These are phyloP conservation scores for Drepana arcuata DNA, from an alignment of 1,140 invertebrate species.

Conservation along the genomic window DNA sequence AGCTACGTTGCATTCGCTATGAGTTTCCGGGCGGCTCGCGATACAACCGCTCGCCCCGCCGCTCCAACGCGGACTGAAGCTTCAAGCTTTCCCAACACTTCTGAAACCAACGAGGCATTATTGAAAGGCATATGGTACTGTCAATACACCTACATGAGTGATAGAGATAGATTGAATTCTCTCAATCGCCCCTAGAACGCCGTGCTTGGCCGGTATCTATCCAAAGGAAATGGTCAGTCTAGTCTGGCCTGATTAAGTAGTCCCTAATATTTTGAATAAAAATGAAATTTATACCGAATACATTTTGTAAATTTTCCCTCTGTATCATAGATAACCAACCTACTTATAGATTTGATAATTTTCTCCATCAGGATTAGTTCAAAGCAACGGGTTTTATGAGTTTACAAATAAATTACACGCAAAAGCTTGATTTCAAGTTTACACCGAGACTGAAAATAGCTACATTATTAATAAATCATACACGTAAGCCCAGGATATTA, in stretches of 20 bases:
- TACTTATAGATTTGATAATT: too few relatives aligned
- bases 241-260: too few relatives aligned
- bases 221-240: conserved; percentile 40
- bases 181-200: conserved; percentile 7
- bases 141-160: conserved; percentile 17
- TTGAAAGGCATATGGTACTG: conserved; percentile 31
- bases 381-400: too few relatives aligned
- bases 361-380: too few relatives aligned
- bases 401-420: too few relatives aligned
- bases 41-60: conserved; percentile 39
- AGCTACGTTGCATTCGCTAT: conserved; percentile 33
- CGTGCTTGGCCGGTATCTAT: conserved; percentile 46
- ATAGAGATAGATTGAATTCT: conserved; percentile 24
- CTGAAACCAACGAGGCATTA: conserved; percentile 31
- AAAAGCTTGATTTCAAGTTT: too few relatives aligned
- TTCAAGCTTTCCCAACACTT: conserved; percentile 43
- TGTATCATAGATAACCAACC: too few relatives aligned
- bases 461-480: too few relatives aligned
- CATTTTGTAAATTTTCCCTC: neutral
- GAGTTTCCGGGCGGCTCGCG: conserved; percentile 17
- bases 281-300: conserved; percentile 46
- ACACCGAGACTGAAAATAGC: too few relatives aligned
- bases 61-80: conserved; percentile 55
- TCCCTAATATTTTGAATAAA: too few relatives aligned
- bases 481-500: too few relatives aligned